Conservation (phyloP, 2,888 invertebrate genomes). For the Cephus spinipes region DNA sequence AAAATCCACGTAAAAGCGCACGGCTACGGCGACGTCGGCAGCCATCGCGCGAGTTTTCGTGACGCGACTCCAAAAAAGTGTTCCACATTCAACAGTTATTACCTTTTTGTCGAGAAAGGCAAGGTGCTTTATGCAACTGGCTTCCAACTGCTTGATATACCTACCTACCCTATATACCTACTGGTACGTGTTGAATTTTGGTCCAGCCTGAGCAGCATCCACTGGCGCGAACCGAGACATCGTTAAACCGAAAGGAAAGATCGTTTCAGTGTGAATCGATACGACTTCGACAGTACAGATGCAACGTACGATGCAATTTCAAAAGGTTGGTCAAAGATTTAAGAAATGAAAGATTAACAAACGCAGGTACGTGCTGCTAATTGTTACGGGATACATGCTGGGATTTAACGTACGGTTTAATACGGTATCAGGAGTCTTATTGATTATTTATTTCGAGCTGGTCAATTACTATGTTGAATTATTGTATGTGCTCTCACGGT, state of each 20-base stretch:
- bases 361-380: neutral
- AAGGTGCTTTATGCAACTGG: slow-evolving; percentile 2
- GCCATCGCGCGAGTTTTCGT: slow-evolving; percentile 7
- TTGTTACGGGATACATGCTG: neutral
- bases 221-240: neutral
- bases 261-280: neutral
- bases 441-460: neutral
- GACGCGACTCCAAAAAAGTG: slow-evolving; percentile 23
- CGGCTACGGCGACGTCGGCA: slow-evolving; percentile 10
- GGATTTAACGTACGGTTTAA: neutral
- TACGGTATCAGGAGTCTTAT: neutral
- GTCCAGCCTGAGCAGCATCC: neutral
- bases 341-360: neutral
- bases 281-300: neutral
- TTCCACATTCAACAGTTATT: slow-evolving; percentile 30
- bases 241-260: neutral
- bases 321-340: neutral
- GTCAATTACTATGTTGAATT: neutral
- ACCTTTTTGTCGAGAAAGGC: slow-evolving; percentile 15
- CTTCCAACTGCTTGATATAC: neutral
- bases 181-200: neutral
- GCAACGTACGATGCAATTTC: neutral
- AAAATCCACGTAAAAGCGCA: slow-evolving; percentile 25
- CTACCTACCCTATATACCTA: neutral
- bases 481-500: neutral